phyloP scores from a whole-genome alignment of 2,797 vertebrate genomes.

The Etheostoma perlongum region DNA sequence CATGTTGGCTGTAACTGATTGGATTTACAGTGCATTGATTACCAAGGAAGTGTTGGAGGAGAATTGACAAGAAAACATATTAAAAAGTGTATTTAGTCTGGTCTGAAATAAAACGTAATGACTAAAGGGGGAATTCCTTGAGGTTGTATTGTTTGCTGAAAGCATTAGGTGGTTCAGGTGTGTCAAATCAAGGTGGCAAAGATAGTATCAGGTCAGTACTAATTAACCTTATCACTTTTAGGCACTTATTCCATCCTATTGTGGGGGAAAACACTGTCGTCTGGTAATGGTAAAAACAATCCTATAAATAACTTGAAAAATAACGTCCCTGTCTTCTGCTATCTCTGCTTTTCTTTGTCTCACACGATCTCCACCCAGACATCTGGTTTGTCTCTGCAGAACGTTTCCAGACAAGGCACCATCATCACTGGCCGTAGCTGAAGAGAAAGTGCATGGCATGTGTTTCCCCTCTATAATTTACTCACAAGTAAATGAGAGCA shows the following conservation, averaged over 20 bases:
- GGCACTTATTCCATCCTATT: not conserved
- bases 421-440: conserved; percentile 20
- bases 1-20: conserved; percentile 3
- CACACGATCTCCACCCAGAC: conserved; percentile 36
- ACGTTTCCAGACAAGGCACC: conserved; percentile 31
- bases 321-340: conserved; percentile 9
- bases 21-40: conserved; percentile 1
- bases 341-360: conserved; percentile 39
- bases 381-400: conserved; percentile 56
- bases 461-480: conserved; percentile 68
- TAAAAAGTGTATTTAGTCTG: conserved; percentile 17
- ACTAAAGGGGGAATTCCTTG: conserved; percentile 1
- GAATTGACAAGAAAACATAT: not conserved
- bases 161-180: conserved; percentile 3
- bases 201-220: conserved; percentile 5
- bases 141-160: not conserved
- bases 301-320: not conserved
- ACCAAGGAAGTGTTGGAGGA: not conserved
- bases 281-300: conserved; percentile 20
- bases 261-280: not conserved
- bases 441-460: conserved; percentile 15
- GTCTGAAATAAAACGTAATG: conserved; percentile 5
- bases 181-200: not conserved
- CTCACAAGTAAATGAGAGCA: conserved; percentile 49
- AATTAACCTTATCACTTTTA: not conserved